These are phyloP conservation scores for Philypnodon macrostomus DNA, from an alignment of 2,797 vertebrate species.

Conservation along the genomic window DNA sequence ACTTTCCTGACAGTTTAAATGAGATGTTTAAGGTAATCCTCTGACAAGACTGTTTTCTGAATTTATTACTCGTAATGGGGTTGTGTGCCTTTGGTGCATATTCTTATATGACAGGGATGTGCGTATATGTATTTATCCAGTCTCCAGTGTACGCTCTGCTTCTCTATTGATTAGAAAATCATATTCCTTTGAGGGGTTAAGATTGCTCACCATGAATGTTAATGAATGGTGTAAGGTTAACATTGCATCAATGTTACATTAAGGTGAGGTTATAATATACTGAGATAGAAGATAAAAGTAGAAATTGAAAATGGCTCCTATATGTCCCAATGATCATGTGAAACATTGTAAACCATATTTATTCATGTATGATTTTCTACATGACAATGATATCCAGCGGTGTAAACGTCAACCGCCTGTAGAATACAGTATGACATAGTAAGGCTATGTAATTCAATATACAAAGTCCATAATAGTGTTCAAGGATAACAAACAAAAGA, in stretches of 20 bases:
- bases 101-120: background rate
- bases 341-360: background rate
- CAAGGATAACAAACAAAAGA: background rate
- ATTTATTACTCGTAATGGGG: slow-evolving; percentile 42
- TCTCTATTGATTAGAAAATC: background rate
- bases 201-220: background rate
- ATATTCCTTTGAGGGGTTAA: background rate
- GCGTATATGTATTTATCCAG: too few species aligned
- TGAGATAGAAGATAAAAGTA: too few species aligned
- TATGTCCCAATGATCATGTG: background rate
- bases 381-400: background rate
- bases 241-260: background rate
- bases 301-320: too few species aligned
- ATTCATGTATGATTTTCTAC: background rate
- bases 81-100: slow-evolving; percentile 23
- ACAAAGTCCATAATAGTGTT: background rate
- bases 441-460: background rate
- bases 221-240: background rate
- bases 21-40: slow-evolving; percentile 57
- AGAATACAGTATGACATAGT: background rate
- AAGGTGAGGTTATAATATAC: background rate
- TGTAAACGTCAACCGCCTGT: too few species aligned
- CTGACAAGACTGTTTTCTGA: slow-evolving; percentile 44
- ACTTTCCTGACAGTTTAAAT: slow-evolving; percentile 56
- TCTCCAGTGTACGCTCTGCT: background rate